These are phyloP conservation scores for Halcyon badia DNA, from an alignment of 2,797 vertebrate species.

Conservation along the genomic window DNA sequence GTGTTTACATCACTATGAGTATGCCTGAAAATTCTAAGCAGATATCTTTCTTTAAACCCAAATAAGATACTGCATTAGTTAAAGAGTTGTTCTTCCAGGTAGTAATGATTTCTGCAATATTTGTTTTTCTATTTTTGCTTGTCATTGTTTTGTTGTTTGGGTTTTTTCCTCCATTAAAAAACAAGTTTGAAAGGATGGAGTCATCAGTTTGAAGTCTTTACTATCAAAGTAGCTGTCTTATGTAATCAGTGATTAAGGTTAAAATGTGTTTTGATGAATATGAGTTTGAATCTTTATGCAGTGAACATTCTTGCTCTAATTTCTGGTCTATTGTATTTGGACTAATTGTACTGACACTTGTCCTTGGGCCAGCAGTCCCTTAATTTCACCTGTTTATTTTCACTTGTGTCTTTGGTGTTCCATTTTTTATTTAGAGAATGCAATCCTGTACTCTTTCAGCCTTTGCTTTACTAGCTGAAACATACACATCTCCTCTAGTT, in stretches of 20 bases:
- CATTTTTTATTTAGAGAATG: neutral
- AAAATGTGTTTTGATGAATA: neutral
- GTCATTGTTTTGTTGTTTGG: neutral
- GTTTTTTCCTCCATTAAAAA: neutral
- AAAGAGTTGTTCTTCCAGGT: neutral
- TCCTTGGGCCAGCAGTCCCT: neutral
- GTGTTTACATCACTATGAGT: neutral
- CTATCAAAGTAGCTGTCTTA: neutral
- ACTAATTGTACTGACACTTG: neutral
- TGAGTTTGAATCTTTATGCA: neutral
- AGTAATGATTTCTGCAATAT: neutral
- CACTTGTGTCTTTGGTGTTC: rapidly evolving
- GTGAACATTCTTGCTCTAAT: neutral
- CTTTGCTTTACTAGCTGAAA: neutral
- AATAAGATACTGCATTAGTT: neutral
- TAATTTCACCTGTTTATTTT: neutral
- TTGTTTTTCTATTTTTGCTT: neutral
- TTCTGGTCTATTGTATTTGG: neutral
- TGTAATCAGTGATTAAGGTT: neutral
- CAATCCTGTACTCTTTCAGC: neutral
- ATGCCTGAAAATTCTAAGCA: neutral
- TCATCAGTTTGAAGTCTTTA: neutral
- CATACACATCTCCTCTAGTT: neutral
- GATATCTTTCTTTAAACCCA: neutral
- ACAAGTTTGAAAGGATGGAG: neutral